These are phyloP conservation scores for Myodes glareolus DNA, from an alignment of 2,113 vertebrate genomes.

Conservation along the genomic window DNA sequence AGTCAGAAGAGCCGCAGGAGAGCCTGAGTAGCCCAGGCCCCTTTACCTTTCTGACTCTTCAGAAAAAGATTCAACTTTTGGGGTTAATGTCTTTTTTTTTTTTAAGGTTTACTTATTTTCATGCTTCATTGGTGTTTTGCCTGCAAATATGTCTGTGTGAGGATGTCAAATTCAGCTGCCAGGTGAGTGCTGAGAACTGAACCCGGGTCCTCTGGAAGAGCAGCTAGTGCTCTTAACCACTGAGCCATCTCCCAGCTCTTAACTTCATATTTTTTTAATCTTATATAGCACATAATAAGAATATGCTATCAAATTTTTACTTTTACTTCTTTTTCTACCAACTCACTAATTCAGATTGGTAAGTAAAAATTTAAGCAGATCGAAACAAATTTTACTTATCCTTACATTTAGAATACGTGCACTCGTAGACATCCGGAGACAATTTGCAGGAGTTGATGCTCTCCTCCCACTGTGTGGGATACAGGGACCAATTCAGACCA, in stretches of 20 bases:
- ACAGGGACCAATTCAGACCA: neutral
- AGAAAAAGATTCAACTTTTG: neutral
- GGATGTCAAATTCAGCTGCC: no score
- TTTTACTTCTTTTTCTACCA: slow-evolving; percentile 37
- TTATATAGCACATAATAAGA: slow-evolving; percentile 45
- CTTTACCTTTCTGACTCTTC: neutral
- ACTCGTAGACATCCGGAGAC: neutral
- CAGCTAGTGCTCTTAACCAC: no score
- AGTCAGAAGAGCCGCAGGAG: neutral
- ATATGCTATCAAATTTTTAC: slow-evolving; percentile 19
- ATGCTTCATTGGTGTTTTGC: no score
- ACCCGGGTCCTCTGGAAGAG: no score
- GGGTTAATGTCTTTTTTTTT: neutral
- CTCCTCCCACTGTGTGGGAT: neutral
- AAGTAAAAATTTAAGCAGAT: slow-evolving; percentile 40
- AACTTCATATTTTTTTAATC: neutral
- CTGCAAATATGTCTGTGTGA: no score
- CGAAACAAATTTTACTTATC: slow-evolving; percentile 33
- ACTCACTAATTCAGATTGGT: slow-evolving; percentile 16
- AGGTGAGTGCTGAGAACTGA: no score
- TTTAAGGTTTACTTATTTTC: neutral
- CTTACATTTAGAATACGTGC: neutral
- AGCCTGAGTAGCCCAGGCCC: neutral
- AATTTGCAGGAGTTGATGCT: neutral
- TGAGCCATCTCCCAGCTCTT: no score